Evolutionary conservation across 2,888 invertebrate species (phyloP), one percentile per base, ranked within the genome.

Genomic region (Parnassius glacialis): DNA sequence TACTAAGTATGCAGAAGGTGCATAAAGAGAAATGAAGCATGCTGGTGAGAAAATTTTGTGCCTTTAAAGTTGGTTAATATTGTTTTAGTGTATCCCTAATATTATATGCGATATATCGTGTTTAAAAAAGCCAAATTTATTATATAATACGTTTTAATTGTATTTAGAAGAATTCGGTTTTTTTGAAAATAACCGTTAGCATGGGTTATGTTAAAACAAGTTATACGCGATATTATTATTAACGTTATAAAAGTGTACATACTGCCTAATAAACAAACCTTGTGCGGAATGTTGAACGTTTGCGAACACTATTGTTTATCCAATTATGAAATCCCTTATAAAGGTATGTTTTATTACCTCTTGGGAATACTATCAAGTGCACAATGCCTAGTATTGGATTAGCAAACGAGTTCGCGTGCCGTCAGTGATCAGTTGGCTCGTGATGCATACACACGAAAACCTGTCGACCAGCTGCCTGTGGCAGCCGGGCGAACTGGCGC

Each of bases 371-470:
- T 67, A 70, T 73, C 80, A 89, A 90, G 86, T 90, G 89, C 84
- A 71, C 74, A 77, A 85, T 83, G 83, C 85, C 84, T 71, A 74
- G 80, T 83, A 87, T 86, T 83, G 82, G 86, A 90, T 90, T 90
- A 90, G 79, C 74, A 76, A 71, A 70, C 71, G 71, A 74, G 75
- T 75, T 79, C 74, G 78, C 76, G 74, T 72, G 70, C 72, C 74
- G 81, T 81, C 79, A 86, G 87, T 85, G 72, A 74, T 76, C 79
- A 78, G 73, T 72, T 70, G 80, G 69, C 70, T 71, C 81, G 85
- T 79, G 81, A 91, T 91, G 91, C 85, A 88, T 75, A 79, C 88
- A 76, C 90, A 89, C 86, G 88, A 87, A 12, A 86, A 87, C 76
- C 75, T 91, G 71, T 88, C 89, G 57, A 85, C 87, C 65, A 90